These are phyloP conservation scores for Nasonia oneida DNA, from an alignment of 2,888 invertebrate genomes.

Conservation along the genomic window DNA sequence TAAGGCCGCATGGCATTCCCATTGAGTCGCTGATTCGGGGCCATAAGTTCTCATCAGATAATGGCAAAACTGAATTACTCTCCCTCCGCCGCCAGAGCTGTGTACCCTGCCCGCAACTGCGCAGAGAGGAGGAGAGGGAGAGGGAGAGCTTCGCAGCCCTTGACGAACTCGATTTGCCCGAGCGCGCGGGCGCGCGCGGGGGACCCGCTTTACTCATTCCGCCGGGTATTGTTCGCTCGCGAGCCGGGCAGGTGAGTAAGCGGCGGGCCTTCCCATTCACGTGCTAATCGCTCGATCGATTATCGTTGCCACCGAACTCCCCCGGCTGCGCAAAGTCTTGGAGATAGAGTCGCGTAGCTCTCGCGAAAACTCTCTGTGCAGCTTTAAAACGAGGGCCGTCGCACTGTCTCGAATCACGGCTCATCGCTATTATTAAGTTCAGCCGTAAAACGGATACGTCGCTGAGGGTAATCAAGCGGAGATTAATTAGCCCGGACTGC, in stretches of 20 bases:
- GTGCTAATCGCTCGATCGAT: constrained; percentile 60
- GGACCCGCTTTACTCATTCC: constrained; percentile 53
- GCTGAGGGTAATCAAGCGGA: constrained; percentile 25
- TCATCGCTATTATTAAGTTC: background rate
- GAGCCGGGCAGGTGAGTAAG: constrained; percentile 11
- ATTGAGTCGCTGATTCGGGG: constrained; percentile 28
- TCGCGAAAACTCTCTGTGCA: too few relatives aligned
- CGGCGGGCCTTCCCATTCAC: constrained; percentile 39
- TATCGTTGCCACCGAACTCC: constrained; percentile 35
- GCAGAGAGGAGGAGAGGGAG: too few relatives aligned
- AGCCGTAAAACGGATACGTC: background rate
- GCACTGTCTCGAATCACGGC: background rate
- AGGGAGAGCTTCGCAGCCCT: constrained; percentile 8
- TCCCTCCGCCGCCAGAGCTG: constrained; percentile 18
- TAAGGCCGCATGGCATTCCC: constrained; percentile 36
- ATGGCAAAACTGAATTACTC: constrained; percentile 51
- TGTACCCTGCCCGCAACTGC: background rate
- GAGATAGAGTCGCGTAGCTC: background rate
- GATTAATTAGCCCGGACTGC: constrained; percentile 26
- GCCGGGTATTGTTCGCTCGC: constrained; percentile 54
- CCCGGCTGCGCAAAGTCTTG: constrained; percentile 29
- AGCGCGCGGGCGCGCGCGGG: constrained; percentile 31
- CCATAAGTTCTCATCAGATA: constrained; percentile 57
- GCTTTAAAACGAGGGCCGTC: background rate
- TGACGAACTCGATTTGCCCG: constrained; percentile 60